Base-by-base conservation (phyloP, 2,797 vertebrate species). In the Poeciliopsis presidionis region DNA sequence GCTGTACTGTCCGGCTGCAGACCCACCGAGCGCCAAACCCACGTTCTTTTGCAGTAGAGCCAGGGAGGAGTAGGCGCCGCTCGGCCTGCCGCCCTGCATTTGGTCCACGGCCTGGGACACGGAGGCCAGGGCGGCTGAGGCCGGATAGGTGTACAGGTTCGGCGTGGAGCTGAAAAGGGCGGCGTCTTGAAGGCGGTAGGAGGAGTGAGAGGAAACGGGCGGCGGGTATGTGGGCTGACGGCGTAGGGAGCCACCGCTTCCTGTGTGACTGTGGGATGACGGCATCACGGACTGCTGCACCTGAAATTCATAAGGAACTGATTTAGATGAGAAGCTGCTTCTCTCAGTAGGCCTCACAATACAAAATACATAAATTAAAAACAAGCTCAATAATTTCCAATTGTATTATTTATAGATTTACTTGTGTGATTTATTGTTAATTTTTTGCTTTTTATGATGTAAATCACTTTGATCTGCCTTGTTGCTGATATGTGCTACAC, bases 21-120 rank as follows among this genome's bases (percentile, higher is more conserved):
- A 94, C 0, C 95, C 97, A 57, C 96, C 96, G 69, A 97, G 94
- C 18, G 95, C 95, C 89, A 98, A 94, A 88, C 96, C 89, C 86
- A 95, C 94, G 69, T 95, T 97, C 94, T 99, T 98, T 93, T 98
- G 98, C 80, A 99, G 96, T 67, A 99, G 95, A 1, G 97, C 96
- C 94, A 98, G 95, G 7, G 98, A 97, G 84, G 97, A 94, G 91
- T 94, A 94, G 1, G 95, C 89, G 0, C 92, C 93, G 43, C 95
- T 87, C 1, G 96, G 96, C 4, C 96, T 90, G 73, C 95, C 94
- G n/a, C 96, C 96, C 81, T 96, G 95, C 91, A 95, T 96, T 90
- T 98, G 98, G 85, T 98, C 97, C 74, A 99, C 97, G 12, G 98
- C 95, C 53, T 96, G 98, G 51, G 97, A 98, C 89, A 97, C 98